phyloP scores from a whole-genome alignment of 2,113 vertebrate species.

The Origma solitaria region DNA sequence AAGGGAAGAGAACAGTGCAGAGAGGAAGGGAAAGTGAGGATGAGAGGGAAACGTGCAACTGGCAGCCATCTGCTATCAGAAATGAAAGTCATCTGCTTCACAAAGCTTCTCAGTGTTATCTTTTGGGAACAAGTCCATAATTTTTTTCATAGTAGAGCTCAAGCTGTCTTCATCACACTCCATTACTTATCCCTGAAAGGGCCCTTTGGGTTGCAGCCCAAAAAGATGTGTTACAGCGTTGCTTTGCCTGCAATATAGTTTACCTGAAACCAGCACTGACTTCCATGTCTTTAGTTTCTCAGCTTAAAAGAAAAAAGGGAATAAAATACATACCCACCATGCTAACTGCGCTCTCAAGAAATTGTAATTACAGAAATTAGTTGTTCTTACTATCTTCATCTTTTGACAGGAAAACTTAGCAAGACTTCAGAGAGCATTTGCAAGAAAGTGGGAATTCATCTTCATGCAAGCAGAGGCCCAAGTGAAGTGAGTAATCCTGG shows the following conservation, averaged over 20 bases:
- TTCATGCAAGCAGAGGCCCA: conserved; percentile 98
- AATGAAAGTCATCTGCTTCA: not conserved
- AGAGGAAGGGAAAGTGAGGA: not conserved
- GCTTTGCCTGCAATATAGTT: not conserved
- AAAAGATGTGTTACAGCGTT: not conserved
- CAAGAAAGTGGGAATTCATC: conserved; percentile 97
- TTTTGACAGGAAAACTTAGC: conserved; percentile 90
- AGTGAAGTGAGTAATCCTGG: conserved; percentile 87
- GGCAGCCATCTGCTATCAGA: conserved; percentile 30
- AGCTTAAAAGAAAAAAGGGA: not conserved
- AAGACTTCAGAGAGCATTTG: conserved; percentile 92
- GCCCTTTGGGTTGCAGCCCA: not conserved
- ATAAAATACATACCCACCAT: not conserved
- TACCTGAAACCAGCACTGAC: not conserved
- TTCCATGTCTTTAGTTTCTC: not conserved
- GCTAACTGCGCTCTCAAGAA: not conserved
- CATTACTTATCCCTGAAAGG: not conserved
- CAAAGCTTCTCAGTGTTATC: conserved; percentile 5
- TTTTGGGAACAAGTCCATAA: not conserved
- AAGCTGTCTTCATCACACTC: conserved; percentile 11
- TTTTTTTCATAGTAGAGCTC: conserved; percentile 9
- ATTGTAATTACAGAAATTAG: not conserved
- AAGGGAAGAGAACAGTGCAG: not conserved
- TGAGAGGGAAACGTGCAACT: not conserved
- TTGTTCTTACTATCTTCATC: conserved; percentile 46